Evolutionary conservation across 2,797 vertebrate species (phyloP), one percentile per base, ranked within the genome.

Genomic region (Discoglossus pictus): DNA sequence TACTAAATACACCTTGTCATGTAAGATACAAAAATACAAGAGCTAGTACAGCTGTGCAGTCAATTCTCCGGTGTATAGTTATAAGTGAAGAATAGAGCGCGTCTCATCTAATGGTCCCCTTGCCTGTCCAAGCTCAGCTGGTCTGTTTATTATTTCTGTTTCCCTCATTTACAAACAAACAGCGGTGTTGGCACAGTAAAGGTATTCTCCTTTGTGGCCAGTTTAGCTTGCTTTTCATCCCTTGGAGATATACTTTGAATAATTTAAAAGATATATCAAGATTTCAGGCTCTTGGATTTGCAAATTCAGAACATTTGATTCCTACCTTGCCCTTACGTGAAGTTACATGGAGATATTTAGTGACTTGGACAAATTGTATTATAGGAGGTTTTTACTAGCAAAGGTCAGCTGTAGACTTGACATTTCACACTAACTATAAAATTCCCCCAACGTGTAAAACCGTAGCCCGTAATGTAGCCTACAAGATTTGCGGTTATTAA

Each of bases 161-260:
- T 63, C 67, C 67, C 60, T 63, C 67, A 58, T 70, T 70, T 70
- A 51, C 59, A 70, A 34, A 55, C 53, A 48, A 34, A 21, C 66
- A 17, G 38, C 48, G 11, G 42, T 55, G 7, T 42, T 56, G 60
- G 60, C 59, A 50, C 42, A 15, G 42, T 10, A 31, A 54, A 40
- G 60, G 34, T 63, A 35, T 53, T 68, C 20, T 56, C 59, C 48
- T 61, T 46, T 54, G 58, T 24, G 58, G 12, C 25, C 15, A 43
- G 62, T 44, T 51, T 53, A 15, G 39, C 27, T 40, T 48, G 40
- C 48, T 69, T 54, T 56, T 15, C 23, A 10, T 48, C 35, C 66
- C 67, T 54, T 39, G 21, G 52, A 70, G 51, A 52, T 44, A 6
- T 16, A 18, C 17, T 27, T 21, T 56, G 60, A 56, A 56, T 70